Base-by-base conservation (phyloP, 2,888 invertebrate genomes). In the Griposia aprilina region DNA sequence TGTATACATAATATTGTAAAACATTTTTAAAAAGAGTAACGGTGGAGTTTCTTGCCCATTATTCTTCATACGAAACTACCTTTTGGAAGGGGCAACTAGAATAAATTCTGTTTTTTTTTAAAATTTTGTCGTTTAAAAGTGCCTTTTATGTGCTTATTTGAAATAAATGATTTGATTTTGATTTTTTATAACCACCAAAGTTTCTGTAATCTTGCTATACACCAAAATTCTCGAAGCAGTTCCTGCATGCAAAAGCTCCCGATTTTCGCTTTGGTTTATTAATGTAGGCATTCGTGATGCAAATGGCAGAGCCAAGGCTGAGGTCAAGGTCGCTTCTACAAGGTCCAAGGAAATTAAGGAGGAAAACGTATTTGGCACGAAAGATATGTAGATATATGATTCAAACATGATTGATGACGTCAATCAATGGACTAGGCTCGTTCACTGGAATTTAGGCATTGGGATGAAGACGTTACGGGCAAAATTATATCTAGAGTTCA, bases 261-360 rank as follows among this genome's bases (percentile, higher is more conserved):
- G 13, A n/a, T n/a, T 36, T 20, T 36, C 2, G 10, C 5, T 72
- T n/a, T 72, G 15, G 10, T 50, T 73, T 74, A 69, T 50, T 59
- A 48, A 48, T 36, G 57, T 75, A 48, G n/a, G 10, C 26, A n/a
- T 57, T 74, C 75, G 57, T 36, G 6, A n/a, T 45, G 52, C 13
- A 36, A 78, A 73, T 45, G 17, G 4, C 3, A 78, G 0, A 30
- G 8, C 26, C 52, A 60, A 74, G 74, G 74, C 1, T 23, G 6
- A 81, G 74, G 45, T 82, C 60, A 74, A 74, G 59, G 82, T 13
- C 7, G 45, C 17, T 48, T n/a, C 15, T 20, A 81, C 20, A 52
- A 81, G 60, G n/a, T 60, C n/a, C 17, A 30, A 72, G 52, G n/a
- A 78, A 45, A 78, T 59, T 48, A 59, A 17, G 23, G 23, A 60